A percentile compares a stretch with the other conserved stretches of the same genome.
Conservation (phyloP, 2,797 vertebrate species). For the Gila robusta region DNA sequence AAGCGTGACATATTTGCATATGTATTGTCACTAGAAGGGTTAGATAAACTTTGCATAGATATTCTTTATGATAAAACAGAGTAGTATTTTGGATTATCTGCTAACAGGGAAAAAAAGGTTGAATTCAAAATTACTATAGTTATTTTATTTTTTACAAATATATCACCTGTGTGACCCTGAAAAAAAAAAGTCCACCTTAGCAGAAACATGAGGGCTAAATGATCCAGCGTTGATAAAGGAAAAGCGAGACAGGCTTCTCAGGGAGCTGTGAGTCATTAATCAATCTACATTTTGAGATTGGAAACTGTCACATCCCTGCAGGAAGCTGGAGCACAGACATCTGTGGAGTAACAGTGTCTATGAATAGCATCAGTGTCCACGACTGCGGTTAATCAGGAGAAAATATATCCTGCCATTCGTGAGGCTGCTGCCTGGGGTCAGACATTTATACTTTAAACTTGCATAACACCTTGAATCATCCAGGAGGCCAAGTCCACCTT, state of each 20-base stretch:
- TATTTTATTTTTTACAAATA: background rate
- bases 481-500: background rate
- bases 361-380: slow-evolving; percentile 15
- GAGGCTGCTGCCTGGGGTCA: background rate
- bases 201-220: background rate
- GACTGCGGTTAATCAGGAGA: slow-evolving; percentile 38
- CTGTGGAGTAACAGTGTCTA: slow-evolving; percentile 29
- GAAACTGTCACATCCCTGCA: slow-evolving; percentile 38
- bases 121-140: background rate
- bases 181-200: background rate
- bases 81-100: background rate
- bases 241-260: slow-evolving; percentile 8
- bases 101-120: background rate
- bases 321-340: slow-evolving; percentile 30
- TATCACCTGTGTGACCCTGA: background rate
- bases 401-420: background rate
- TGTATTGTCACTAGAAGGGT: too few species aligned
- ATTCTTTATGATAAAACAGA: background rate
- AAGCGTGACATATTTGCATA: background rate
- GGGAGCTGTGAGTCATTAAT: slow-evolving; percentile 41
- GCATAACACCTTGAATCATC: slow-evolving; percentile 16
- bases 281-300: slow-evolving; percentile 38
- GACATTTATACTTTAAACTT: slow-evolving; percentile 1
- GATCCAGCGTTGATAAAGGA: background rate
- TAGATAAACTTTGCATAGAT: background rate